These are phyloP conservation scores for Sinella curviseta DNA, from an alignment of 1,140 invertebrate genomes.

Conservation along the genomic window DNA sequence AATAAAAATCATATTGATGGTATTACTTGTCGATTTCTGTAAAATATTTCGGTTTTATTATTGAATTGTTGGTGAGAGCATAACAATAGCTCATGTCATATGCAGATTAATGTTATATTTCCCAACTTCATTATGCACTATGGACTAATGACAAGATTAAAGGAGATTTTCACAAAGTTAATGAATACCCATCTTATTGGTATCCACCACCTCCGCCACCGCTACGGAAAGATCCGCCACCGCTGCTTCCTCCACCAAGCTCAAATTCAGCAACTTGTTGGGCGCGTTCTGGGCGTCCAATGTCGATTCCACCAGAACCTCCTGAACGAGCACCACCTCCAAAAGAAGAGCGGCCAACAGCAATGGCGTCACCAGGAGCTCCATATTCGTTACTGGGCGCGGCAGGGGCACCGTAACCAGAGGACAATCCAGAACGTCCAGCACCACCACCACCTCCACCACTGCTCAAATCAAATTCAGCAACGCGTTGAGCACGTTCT, in stretches of 20 bases:
- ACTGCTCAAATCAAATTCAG: slow-evolving; percentile 17
- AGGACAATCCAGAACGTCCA: not conserved
- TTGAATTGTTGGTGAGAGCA: no score
- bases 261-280: slow-evolving; percentile 23
- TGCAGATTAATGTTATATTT: no score
- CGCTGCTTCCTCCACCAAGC: slow-evolving; percentile 8
- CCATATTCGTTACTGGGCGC: not conserved
- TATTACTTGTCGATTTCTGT: no score
- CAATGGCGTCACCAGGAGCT: not conserved
- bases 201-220: not conserved
- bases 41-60: no score
- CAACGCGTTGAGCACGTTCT: slow-evolving; percentile 37
- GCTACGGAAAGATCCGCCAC: not conserved
- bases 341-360: not conserved
- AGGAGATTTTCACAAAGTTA: not conserved
- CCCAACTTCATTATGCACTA: no score
- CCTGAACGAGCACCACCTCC: slow-evolving; percentile 7
- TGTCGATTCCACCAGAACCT: not conserved
- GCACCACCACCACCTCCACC: not conserved
- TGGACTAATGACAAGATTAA: slow-evolving; percentile 12
- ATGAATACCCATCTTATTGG: not conserved
- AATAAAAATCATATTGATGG: no score
- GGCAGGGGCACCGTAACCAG: not conserved
- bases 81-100: no score
- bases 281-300: slow-evolving; percentile 31